Conservation (phyloP, 1,140 invertebrate genomes). For the Lutraria rhynchaena region DNA sequence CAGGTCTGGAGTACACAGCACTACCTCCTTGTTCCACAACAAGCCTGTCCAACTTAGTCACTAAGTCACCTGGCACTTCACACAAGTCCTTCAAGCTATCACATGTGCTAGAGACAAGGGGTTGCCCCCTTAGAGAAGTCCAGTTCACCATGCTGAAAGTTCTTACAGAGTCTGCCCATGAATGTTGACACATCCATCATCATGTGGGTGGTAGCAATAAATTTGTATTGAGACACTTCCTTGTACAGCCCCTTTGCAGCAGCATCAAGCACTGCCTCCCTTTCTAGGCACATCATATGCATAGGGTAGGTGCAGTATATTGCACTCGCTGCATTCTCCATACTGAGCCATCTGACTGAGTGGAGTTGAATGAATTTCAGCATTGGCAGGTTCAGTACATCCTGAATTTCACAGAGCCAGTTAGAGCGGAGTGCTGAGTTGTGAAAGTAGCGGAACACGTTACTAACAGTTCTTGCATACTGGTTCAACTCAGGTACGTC, state of each 20-base stretch:
- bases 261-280: conserved; percentile 4
- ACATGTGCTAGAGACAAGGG: not conserved
- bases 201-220: conserved; percentile 23
- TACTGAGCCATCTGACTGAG: conserved; percentile 20
- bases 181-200: conserved; percentile 25
- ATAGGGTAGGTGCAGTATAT: conserved; percentile 17
- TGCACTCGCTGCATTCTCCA: not conserved
- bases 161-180: not conserved
- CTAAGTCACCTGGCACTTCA: not conserved
- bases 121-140: conserved; percentile 5
- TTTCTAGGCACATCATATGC: conserved; percentile 13
- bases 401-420: conserved; percentile 10
- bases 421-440: conserved; percentile 12
- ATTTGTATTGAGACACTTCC: conserved; percentile 22
- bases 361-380: conserved; percentile 12
- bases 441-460: conserved; percentile 16
- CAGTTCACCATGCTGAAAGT: conserved; percentile 4
- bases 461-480: conserved; percentile 2
- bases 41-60: conserved; percentile 11
- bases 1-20: not conserved
- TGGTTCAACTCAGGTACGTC: not conserved
- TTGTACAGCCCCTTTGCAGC: conserved; percentile 13
- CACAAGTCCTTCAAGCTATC: conserved; percentile 4
- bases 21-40: not conserved
- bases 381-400: not conserved